phyloP scores from a whole-genome alignment of 2,888 invertebrate species.

The Drosophila birchii region DNA sequence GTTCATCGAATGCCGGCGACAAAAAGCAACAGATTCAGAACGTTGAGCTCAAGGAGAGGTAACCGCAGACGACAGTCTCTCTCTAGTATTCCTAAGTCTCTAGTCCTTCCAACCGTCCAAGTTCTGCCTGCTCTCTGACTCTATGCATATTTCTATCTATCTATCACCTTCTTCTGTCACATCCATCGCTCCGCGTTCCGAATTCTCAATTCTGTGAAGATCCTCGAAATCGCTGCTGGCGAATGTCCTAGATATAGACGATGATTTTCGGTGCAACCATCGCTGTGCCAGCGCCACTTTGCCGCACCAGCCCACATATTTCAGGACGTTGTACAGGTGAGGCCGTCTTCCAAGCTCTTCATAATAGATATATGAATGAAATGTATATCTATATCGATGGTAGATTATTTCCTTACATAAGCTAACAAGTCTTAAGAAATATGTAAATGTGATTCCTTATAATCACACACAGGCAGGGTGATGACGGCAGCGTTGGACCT shows the following conservation, averaged over 20 bases:
- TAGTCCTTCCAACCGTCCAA: conserved; percentile 9
- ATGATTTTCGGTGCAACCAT: conserved; percentile 94
- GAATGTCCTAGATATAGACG: conserved; percentile 98
- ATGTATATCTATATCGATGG: background rate
- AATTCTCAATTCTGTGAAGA: conserved; percentile 81
- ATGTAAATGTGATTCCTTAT: background rate
- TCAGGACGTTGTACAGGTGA: conserved; percentile 89
- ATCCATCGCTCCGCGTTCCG: background rate
- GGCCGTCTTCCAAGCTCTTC: conserved; percentile 4
- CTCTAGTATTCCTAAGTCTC: conserved; percentile 10
- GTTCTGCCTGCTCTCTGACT: conserved; percentile 1
- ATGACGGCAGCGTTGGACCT: conserved; percentile 83
- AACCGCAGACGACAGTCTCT: conserved; percentile 51
- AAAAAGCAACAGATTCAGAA: conserved; percentile 88
- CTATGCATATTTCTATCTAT: conserved; percentile 6
- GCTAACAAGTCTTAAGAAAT: background rate
- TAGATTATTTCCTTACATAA: background rate
- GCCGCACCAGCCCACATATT: conserved; percentile 87
- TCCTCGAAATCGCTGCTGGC: conserved; percentile 98
- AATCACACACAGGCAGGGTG: conserved; percentile 78
- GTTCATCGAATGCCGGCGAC: conserved; percentile 86
- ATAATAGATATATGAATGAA: background rate
- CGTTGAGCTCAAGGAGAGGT: conserved; percentile 93
- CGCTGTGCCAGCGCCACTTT: conserved; percentile 86
- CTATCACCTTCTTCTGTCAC: background rate